Evolutionary conservation across 2,888 invertebrate genomes (phyloP).

Genomic region (Chrysodeixis includens): DNA sequence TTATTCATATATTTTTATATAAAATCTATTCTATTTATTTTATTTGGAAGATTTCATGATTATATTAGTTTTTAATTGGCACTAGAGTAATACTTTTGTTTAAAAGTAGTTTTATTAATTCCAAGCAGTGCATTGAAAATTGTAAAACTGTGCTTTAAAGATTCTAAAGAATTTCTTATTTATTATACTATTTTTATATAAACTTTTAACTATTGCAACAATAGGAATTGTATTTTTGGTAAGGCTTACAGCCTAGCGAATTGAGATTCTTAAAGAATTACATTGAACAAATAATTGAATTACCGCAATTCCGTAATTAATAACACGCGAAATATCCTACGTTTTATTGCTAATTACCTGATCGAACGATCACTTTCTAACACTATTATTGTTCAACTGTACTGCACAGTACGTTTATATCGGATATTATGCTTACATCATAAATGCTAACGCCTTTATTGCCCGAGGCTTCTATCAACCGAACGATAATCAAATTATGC

Average conservation of each 20-base stretch:
- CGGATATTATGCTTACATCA: slow-evolving; percentile 25
- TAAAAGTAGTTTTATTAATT: slow-evolving; percentile 21
- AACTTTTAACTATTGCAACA: slow-evolving; percentile 43
- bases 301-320: slow-evolving; percentile 21
- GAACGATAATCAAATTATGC: slow-evolving; percentile 13
- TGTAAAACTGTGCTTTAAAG: slow-evolving; percentile 42
- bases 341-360: slow-evolving; percentile 18
- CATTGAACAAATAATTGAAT: slow-evolving; percentile 28
- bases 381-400: slow-evolving; percentile 46
- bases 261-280: slow-evolving; percentile 9
- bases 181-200: slow-evolving; percentile 29
- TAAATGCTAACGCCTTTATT: slow-evolving; percentile 39
- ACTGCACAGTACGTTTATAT: slow-evolving; percentile 11
- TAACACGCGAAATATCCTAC: slow-evolving; percentile 26
- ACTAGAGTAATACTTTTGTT: slow-evolving; percentile 36
- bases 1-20: slow-evolving; percentile 51
- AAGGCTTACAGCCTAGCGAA: slow-evolving; percentile 3
- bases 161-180: slow-evolving; percentile 24
- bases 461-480: slow-evolving; percentile 32
- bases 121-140: slow-evolving; percentile 43
- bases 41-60: slow-evolving; percentile 43
- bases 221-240: slow-evolving; percentile 27
- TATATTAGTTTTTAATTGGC: slow-evolving; percentile 34
- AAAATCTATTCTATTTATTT: slow-evolving; percentile 49
- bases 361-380: slow-evolving; percentile 26